Conservation (phyloP, 2,797 vertebrate genomes). For the Momotus momota region DNA sequence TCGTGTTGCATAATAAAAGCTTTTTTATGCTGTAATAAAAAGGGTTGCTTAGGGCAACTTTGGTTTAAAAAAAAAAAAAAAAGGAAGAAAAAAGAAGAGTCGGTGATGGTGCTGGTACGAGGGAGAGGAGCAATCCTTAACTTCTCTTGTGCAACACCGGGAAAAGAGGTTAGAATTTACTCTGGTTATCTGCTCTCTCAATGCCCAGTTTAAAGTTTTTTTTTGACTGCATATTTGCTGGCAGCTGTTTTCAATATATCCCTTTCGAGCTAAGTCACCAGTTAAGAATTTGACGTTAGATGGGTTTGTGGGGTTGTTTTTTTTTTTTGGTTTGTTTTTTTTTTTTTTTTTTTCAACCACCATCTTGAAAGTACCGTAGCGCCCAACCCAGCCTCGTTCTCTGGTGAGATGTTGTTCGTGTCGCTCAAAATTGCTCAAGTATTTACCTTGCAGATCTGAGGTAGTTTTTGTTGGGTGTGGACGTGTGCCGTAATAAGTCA, state of each 20-base stretch:
- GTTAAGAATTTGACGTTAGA: slow-evolving; percentile 71
- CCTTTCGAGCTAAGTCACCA: slow-evolving; percentile 65
- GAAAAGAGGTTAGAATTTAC: slow-evolving; percentile 23
- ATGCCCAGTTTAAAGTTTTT: slow-evolving; percentile 63
- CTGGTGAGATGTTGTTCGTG: slow-evolving; percentile 59
- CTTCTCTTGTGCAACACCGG: slow-evolving; percentile 27
- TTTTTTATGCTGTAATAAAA: slow-evolving; percentile 59
- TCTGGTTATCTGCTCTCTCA: slow-evolving; percentile 58
- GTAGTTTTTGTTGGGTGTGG: slow-evolving; percentile 52
- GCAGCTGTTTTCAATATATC: slow-evolving; percentile 74
- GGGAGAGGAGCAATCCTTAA: neutral
- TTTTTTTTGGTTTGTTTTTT: too few species aligned
- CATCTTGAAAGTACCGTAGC: slow-evolving; percentile 54
- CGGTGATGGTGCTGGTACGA: neutral
- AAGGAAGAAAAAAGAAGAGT: neutral
- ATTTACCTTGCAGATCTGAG: slow-evolving; percentile 64
- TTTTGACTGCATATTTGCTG: slow-evolving; percentile 66
- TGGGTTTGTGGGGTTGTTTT: neutral
- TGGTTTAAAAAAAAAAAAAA: neutral
- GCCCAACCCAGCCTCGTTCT: slow-evolving; percentile 63
- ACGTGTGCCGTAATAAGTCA: slow-evolving; percentile 42
- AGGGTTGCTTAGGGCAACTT: slow-evolving; percentile 55
- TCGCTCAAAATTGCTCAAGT: slow-evolving; percentile 70
- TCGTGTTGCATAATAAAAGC: slow-evolving; percentile 67
- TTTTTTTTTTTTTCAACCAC: slow-evolving; percentile 45